Percentiles rank a stretch among this genome's conserved stretches.
These are phyloP conservation scores for Mamestra configurata DNA, from an alignment of 1,140 invertebrate species.

Conservation along the genomic window DNA sequence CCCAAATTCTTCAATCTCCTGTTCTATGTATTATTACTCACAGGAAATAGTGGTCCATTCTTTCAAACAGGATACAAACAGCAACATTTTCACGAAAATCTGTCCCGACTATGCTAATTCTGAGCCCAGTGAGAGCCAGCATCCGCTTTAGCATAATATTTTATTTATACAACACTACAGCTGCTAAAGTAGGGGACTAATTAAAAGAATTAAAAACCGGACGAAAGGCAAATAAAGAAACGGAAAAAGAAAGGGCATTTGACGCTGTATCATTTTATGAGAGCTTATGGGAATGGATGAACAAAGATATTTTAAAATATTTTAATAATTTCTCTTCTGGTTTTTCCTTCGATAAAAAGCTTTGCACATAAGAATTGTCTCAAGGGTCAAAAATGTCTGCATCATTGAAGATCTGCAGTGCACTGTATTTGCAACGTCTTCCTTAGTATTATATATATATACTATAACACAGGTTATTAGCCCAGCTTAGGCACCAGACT, in stretches of 20 bases:
- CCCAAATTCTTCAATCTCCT: too few relatives aligned
- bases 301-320: too few relatives aligned
- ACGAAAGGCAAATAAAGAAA: not conserved
- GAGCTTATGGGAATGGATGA: too few relatives aligned
- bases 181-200: not conserved
- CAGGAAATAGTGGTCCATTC: not conserved
- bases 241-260: not conserved
- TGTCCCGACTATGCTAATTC: not conserved
- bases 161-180: slow-evolving; percentile 2
- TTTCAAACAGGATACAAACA: not conserved
- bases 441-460: too few relatives aligned
- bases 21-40: not conserved
- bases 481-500: too few relatives aligned
- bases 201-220: slow-evolving; percentile 1
- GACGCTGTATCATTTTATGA: not conserved
- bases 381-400: too few relatives aligned
- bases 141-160: not conserved
- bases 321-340: too few relatives aligned
- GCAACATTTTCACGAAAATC: not conserved
- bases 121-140: not conserved
- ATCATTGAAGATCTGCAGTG: too few relatives aligned
- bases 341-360: too few relatives aligned
- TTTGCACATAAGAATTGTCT: too few relatives aligned
- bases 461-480: too few relatives aligned
- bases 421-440: too few relatives aligned